Percentiles rank a stretch among this genome's conserved stretches.
Evolutionary conservation across 2,888 invertebrate genomes (phyloP).

Genomic region (Cantharis rustica): DNA sequence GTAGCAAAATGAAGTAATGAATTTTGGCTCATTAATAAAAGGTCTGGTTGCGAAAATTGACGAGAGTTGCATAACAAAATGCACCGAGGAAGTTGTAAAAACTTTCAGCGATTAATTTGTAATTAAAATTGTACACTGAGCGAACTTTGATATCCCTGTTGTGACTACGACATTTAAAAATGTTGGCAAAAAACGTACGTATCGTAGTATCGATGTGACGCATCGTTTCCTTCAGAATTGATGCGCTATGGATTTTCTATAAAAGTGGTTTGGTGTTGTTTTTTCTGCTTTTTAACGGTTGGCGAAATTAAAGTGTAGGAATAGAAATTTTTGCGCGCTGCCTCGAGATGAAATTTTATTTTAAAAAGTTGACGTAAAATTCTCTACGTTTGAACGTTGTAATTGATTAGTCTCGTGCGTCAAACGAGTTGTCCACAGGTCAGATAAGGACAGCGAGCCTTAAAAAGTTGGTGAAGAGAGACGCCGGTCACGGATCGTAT

Average conservation of each 20-base stretch:
- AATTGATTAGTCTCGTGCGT: conserved; percentile 48
- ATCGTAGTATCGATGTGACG: background rate
- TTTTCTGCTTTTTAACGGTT: background rate
- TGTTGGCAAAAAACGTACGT: background rate
- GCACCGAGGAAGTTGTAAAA: background rate
- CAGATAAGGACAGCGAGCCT: conserved; percentile 38
- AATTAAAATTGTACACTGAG: background rate
- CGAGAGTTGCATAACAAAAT: background rate
- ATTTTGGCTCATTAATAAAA: background rate
- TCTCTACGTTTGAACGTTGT: conserved; percentile 39
- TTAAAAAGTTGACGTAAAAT: conserved; percentile 3
- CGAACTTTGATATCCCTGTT: conserved; percentile 4
- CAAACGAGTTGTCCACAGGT: conserved; percentile 39
- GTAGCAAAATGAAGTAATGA: background rate
- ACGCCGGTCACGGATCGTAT: conserved; percentile 18
- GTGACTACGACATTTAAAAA: background rate
- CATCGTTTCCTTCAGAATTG: background rate
- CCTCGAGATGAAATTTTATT: background rate
- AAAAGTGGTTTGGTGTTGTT: background rate
- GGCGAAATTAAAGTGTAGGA: background rate
- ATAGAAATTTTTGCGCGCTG: background rate
- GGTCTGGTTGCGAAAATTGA: background rate
- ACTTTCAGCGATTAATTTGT: background rate
- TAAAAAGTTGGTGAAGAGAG: conserved; percentile 25
- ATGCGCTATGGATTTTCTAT: background rate